Percentiles rank a stretch among this genome's conserved stretches.
phyloP scores from a whole-genome alignment of 2,113 vertebrate genomes.

The Rhinoderma darwinii region DNA sequence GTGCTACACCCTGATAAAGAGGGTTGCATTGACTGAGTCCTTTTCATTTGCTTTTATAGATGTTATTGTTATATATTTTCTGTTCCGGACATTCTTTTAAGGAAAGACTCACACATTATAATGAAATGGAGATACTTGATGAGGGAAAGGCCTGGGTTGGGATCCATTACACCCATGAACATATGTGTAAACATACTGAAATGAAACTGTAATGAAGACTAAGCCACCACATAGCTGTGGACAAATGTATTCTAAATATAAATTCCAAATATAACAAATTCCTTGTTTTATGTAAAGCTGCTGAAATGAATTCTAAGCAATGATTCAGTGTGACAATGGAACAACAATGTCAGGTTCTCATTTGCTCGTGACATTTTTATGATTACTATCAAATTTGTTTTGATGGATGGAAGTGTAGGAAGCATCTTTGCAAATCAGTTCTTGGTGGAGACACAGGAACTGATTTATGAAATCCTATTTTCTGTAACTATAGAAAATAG shows the following conservation, averaged over 20 bases:
- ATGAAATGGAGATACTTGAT: slow-evolving; percentile 6
- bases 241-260: slow-evolving; percentile 29
- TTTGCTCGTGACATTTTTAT: slow-evolving; percentile 38
- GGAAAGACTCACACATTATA: slow-evolving; percentile 6
- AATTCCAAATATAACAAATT: slow-evolving; percentile 36
- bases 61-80: slow-evolving; percentile 46
- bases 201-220: slow-evolving; percentile 33
- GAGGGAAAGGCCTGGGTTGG: not conserved
- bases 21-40: slow-evolving; percentile 29
- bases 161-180: not conserved
- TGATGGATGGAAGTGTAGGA: slow-evolving; percentile 30
- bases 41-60: slow-evolving; percentile 16
- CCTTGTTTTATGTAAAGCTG: slow-evolving; percentile 35
- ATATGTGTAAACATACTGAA: not conserved
- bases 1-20: slow-evolving; percentile 48
- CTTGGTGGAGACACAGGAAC: slow-evolving; percentile 24
- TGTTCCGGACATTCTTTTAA: slow-evolving; percentile 3
- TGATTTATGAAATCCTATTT: slow-evolving; percentile 2
- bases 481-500: slow-evolving; percentile 12
- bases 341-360: slow-evolving; percentile 28
- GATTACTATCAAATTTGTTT: slow-evolving; percentile 37
- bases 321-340: slow-evolving; percentile 28
- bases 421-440: slow-evolving; percentile 25
- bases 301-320: slow-evolving; percentile 46
- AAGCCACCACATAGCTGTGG: not conserved